These are phyloP conservation scores for Aporrectodea caliginosa DNA, from an alignment of 1,140 invertebrate genomes.

Conservation along the genomic window DNA sequence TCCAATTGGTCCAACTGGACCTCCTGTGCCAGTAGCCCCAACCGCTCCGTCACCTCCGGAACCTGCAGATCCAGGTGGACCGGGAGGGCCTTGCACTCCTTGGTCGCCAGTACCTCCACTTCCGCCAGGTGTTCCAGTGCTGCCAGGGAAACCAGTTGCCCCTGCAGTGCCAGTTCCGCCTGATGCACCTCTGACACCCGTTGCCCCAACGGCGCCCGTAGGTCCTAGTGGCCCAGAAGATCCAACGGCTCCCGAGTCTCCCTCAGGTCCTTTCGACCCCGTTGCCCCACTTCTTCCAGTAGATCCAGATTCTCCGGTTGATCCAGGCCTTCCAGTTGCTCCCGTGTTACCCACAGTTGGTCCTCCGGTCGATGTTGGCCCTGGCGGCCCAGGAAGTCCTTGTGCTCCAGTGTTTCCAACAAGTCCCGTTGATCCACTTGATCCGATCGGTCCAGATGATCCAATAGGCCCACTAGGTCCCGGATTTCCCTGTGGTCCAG, in stretches of 20 bases:
- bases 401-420: conserved; percentile 11
- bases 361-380: background rate
- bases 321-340: background rate
- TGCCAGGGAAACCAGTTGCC: background rate
- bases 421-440: conserved; percentile 14
- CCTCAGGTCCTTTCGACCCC: background rate
- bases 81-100: background rate
- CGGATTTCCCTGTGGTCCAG: conserved; percentile 2
- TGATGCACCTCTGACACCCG: background rate
- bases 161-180: conserved; percentile 13
- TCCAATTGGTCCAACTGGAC: conserved; percentile 35
- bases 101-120: conserved; percentile 14
- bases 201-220: conserved; percentile 6
- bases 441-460: background rate
- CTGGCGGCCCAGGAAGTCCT: background rate
- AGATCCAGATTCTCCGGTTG: background rate
- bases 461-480: background rate
- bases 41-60: background rate
- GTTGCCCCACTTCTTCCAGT: background rate
- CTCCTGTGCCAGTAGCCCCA: conserved; percentile 1
- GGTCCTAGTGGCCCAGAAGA: conserved; percentile 29
- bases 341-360: background rate
- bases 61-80: conserved; percentile 2
- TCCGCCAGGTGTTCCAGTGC: conserved; percentile 7
- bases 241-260: conserved; percentile 30